phyloP scores from a whole-genome alignment of 2,888 invertebrate genomes.

The Halictus quadricinctus region DNA sequence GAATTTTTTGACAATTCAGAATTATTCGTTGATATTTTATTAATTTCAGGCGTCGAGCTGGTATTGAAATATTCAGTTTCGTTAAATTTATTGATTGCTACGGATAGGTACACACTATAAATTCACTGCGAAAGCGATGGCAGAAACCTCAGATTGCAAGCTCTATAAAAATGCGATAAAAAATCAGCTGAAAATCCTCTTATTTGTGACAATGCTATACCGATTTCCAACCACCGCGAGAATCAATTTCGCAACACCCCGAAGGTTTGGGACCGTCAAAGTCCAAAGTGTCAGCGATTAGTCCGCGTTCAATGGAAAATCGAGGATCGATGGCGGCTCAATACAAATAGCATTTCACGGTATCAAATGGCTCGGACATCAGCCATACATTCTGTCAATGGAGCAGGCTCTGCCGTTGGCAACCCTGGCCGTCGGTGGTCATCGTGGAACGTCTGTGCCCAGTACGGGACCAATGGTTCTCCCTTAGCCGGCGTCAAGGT shows the following conservation, averaged over 20 bases:
- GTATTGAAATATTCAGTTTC: no score
- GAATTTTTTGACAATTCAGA: no score
- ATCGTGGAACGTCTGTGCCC: not conserved
- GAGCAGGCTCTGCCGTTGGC: not conserved
- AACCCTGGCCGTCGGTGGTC: not conserved
- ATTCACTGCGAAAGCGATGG: no score
- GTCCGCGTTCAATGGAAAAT: conserved; percentile 1
- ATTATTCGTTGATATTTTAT: no score
- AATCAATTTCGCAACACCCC: not conserved
- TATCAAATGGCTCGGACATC: conserved; percentile 11
- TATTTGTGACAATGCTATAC: not conserved
- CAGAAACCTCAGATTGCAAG: not conserved
- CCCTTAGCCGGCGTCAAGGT: conserved; percentile 12
- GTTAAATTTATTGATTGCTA: no score
- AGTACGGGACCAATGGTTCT: conserved; percentile 7
- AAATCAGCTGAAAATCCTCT: not conserved
- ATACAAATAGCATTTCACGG: conserved; percentile 4
- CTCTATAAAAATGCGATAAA: not conserved
- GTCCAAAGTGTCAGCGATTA: not conserved
- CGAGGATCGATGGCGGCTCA: not conserved
- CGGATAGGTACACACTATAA: no score
- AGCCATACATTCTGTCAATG: not conserved
- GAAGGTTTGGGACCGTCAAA: not conserved
- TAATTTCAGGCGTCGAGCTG: no score
- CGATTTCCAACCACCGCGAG: not conserved